Evolutionary conservation across 2,113 vertebrate genomes (phyloP).

Genomic region (Chionodraco myersi): DNA sequence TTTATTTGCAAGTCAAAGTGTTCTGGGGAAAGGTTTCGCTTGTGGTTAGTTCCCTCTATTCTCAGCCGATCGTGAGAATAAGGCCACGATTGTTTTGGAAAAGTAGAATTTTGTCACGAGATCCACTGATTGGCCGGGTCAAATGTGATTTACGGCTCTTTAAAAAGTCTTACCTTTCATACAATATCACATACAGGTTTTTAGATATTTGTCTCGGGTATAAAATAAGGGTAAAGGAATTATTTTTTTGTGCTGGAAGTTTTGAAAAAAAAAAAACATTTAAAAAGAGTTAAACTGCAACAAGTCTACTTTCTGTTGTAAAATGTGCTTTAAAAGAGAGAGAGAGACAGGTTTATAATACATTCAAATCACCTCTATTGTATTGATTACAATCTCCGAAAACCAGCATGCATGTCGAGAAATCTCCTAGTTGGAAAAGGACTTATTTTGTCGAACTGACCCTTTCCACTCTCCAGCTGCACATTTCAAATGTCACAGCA

Average conservation of each 20-base stretch:
- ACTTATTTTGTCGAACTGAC: too few species aligned
- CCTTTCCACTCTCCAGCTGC: too few species aligned
- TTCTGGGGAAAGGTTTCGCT: neutral
- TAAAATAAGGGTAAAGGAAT: neutral
- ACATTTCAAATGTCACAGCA: too few species aligned
- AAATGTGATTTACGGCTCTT: too few species aligned
- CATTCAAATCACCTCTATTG: too few species aligned
- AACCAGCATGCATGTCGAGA: too few species aligned
- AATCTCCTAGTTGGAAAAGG: too few species aligned
- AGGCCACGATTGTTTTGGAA: neutral
- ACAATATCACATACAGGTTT: neutral
- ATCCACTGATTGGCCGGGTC: neutral
- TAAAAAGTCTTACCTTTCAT: neutral
- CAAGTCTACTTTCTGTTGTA: neutral
- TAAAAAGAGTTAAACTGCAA: neutral
- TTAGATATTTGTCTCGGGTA: neutral
- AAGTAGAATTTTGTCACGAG: neutral
- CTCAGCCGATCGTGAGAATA: neutral
- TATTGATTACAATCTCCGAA: too few species aligned
- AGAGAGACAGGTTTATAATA: too few species aligned
- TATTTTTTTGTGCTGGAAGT: neutral
- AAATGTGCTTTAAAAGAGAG: too few species aligned
- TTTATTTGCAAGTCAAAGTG: constrained; percentile 32
- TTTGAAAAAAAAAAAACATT: neutral
- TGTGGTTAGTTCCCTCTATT: neutral